Base-by-base conservation (phyloP, 1,140 invertebrate species). In the Tribolium madens region DNA sequence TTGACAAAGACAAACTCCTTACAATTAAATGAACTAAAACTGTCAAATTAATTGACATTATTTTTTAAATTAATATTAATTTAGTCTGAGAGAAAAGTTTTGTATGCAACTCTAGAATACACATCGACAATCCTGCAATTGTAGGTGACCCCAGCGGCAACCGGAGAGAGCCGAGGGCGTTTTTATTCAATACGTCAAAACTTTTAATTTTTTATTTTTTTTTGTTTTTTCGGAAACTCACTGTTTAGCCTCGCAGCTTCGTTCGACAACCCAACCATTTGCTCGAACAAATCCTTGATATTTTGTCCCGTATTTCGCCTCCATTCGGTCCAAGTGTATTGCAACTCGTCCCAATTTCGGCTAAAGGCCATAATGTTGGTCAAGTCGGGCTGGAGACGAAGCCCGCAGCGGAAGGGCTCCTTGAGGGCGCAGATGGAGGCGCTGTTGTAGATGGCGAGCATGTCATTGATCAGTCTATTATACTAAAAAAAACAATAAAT, bases 281-380 rank as follows among this genome's bases (percentile, higher is more conserved):
- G 93, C 57, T 93, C 91, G 83, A 95, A 99, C 3, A 94, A 86
- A 70, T 95, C 91, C 73, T 92, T 90, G 81, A 98, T 92, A 79
- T 93, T 90, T 52, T 92, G 91, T 0, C 93, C 93, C 7, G 92
- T 93, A 74, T 92, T 90, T 79, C 93, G 88, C 79, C 96, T 89
- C 95, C 96, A 98, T 81, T 95, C 93, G 0, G 92, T 91, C 96
- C 96, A 98, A 0, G 92, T 90, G 80, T 95, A 92, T 77, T 93
- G 92, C 60, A 96, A 83, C 84, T 96, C 94, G 73, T 95, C 93
- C 92, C 94, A 96, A 80, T 96, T 92, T 10, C 92, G 87, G 71
- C 93, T 95, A 70, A 89, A 91, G 0, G 92, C 91, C 91, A 91
- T 91, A 68, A 91, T 89, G 78, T 87, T 86, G 80, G 89, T 90